phyloP scores from a whole-genome alignment of 2,113 vertebrate genomes.

The Irena cyanogastra region DNA sequence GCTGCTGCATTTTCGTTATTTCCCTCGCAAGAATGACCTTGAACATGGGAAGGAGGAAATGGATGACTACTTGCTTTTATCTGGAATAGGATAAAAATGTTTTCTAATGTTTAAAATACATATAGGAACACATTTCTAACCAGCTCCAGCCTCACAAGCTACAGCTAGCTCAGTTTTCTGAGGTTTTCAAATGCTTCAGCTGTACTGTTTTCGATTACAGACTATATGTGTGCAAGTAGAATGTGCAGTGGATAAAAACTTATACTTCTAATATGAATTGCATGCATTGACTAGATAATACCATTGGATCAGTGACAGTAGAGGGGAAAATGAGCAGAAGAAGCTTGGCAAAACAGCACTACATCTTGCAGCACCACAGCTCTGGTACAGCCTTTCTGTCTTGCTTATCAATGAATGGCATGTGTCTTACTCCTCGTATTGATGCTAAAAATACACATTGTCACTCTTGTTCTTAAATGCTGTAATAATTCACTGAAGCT shows the following conservation, averaged over 20 bases:
- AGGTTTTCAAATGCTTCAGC: not conserved
- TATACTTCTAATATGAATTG: not conserved
- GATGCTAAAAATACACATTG: constrained; percentile 9
- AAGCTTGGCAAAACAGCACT: not conserved
- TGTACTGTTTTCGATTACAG: not conserved
- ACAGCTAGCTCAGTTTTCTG: not conserved
- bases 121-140: not conserved
- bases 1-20: not conserved
- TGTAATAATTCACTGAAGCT: not conserved
- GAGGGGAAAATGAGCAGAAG: not conserved
- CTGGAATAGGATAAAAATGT: not conserved
- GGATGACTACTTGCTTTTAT: not conserved
- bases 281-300: not conserved
- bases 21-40: not conserved
- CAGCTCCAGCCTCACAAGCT: not conserved
- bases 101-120: not conserved
- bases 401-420: not conserved
- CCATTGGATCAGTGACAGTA: not conserved
- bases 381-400: not conserved
- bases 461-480: not conserved
- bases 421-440: not conserved
- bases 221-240: not conserved
- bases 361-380: not conserved
- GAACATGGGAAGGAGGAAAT: not conserved
- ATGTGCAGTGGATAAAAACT: not conserved